Base-by-base conservation (phyloP, 1,140 invertebrate species). In the Ridgeia piscesae region DNA sequence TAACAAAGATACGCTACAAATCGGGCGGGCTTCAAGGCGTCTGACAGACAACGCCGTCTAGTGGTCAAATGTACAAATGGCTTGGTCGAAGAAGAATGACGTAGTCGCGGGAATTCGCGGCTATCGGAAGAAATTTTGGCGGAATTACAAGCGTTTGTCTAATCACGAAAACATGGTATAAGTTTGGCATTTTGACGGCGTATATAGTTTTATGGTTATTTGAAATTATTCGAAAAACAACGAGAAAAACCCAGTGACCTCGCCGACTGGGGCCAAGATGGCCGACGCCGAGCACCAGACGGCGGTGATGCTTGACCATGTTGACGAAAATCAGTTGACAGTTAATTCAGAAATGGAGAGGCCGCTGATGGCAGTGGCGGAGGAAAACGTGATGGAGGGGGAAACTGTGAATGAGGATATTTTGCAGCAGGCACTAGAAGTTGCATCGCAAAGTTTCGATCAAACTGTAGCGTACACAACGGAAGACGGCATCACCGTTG, bases 401-500 rank as follows among this genome's bases (percentile, higher is more conserved):
- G 92, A 34, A 17, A 92, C 91, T 42, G 94, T 95, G 27, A 94
- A 93, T 93, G 95, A 95, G 89, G 96, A 96, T 93, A 95, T 96
- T 88, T 93, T 96, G 89, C 95, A 96, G 50, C 95, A 95, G 93
- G 95, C 95, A 33, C 93, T 96, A 27, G 94, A 94, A 58, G 95
- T 96, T 93, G 95, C 95, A 35, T 93, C 94, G 21, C 93, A 89
- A 34, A 42, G 88, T 89, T 91, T 93, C 42, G 93, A 92, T 42
- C 88, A 92, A 89, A 92, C 92, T 90, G 92, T 91, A 35, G 92
- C 91, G 17, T 93, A 93, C 33, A 91, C 94, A 42, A 92, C 93
- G 88, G 92, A 91, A 77, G 58, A 77, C 58, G 58, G 58, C 58
- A 77, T 77, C 58, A 77, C 58, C 89, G 88, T 91, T 17, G 88